Percentiles rank a stretch among this genome's conserved stretches.
Evolutionary conservation across 2,888 invertebrate genomes (phyloP).

Genomic region (Apocheima hispidaria): DNA sequence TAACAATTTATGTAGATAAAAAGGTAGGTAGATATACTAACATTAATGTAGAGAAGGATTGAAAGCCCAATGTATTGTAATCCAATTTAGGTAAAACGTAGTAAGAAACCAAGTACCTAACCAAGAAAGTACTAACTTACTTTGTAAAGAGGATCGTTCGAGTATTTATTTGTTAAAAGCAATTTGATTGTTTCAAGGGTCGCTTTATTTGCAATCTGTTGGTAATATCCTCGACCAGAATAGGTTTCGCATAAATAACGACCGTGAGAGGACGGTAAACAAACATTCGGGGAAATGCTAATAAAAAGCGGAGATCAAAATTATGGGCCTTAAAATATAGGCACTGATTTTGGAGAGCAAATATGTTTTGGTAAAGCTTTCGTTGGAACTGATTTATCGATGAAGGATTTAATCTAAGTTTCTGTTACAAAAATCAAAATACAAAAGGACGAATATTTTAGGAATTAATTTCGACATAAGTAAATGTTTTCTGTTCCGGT

Average conservation of each 20-base stretch:
- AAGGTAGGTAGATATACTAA: not conserved
- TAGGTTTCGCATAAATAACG: slow-evolving; percentile 23
- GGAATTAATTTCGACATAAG: too few species aligned
- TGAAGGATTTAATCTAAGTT: not conserved
- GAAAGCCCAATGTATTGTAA: not conserved
- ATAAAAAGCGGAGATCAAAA: slow-evolving; percentile 15
- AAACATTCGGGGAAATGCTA: slow-evolving; percentile 16
- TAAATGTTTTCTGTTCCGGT: too few species aligned
- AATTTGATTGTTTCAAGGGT: slow-evolving; percentile 35
- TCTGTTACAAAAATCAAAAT: not conserved
- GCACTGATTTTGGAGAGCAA: slow-evolving; percentile 1
- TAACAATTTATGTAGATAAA: slow-evolving; percentile 9
- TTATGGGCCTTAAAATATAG: slow-evolving; percentile 2
- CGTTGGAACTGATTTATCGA: not conserved
- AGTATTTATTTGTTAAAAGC: slow-evolving; percentile 36
- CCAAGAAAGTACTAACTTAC: not conserved
- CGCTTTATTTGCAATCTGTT: slow-evolving; percentile 38
- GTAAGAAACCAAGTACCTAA: not conserved
- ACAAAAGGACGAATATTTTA: too few species aligned
- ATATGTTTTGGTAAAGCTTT: not conserved
- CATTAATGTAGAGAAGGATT: not conserved
- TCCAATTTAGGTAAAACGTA: slow-evolving; percentile 18
- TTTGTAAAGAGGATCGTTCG: slow-evolving; percentile 19
- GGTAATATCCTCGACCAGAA: slow-evolving; percentile 17
- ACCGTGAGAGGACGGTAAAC: slow-evolving; percentile 7